phyloP scores from a whole-genome alignment of 1,140 invertebrate genomes.

The Dreissena polymorpha region DNA sequence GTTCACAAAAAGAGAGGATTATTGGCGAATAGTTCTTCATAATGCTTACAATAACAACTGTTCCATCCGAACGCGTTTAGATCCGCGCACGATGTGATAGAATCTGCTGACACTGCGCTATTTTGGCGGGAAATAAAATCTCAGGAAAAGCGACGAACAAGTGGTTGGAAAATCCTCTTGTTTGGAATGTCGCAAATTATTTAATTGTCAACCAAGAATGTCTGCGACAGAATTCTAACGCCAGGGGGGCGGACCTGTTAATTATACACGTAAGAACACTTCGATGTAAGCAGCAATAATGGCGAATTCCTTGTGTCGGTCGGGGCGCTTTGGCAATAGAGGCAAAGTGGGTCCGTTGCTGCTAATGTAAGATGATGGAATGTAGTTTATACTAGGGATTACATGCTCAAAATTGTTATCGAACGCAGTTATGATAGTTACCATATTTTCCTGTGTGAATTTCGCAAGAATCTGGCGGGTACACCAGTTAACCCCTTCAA shows the following conservation, averaged over 20 bases:
- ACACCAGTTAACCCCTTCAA: background rate
- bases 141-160: background rate
- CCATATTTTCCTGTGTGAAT: constrained; percentile 3
- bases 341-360: background rate
- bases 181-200: background rate
- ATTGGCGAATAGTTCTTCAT: too few relatives aligned
- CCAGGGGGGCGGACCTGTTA: background rate
- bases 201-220: background rate
- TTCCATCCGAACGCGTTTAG: too few relatives aligned
- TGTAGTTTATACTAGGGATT: background rate
- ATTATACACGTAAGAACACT: constrained; percentile 1
- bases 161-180: background rate
- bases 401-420: background rate
- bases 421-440: background rate
- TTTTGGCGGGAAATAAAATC: too few relatives aligned
- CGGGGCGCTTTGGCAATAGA: background rate
- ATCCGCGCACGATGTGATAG: too few relatives aligned
- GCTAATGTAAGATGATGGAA: background rate
- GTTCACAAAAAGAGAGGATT: too few relatives aligned
- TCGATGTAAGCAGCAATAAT: background rate
- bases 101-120: too few relatives aligned
- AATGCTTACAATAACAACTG: too few relatives aligned
- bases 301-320: background rate
- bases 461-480: background rate
- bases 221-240: background rate